Conservation (phyloP, 2,888 invertebrate genomes). For the Caenorhabditis japonica region DNA sequence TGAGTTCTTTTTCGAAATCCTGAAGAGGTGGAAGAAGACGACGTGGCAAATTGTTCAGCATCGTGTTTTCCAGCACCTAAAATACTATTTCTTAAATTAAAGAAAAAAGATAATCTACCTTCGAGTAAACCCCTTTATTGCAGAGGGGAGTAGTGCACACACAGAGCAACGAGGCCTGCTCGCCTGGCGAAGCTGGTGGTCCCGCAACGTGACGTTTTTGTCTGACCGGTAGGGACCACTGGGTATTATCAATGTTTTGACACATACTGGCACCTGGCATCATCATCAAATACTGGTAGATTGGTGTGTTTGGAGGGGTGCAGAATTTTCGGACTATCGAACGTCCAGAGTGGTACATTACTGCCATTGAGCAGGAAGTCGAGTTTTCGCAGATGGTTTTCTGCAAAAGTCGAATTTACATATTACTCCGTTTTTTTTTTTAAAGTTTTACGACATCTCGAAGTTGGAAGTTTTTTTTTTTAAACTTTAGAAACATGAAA, state of each 20-base stretch:
- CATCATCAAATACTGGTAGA: conserved; percentile 72
- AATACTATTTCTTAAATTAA: too few relatives aligned
- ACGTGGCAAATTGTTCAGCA: conserved; percentile 62
- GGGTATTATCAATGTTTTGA: conserved; percentile 69
- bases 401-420: conserved; percentile 22
- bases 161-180: conserved; percentile 61
- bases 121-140: conserved; percentile 63
- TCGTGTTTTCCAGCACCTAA: conserved; percentile 61
- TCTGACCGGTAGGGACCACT: conserved; percentile 13
- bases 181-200: conserved; percentile 49
- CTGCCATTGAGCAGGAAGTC: conserved; percentile 58
- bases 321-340: conserved; percentile 73
- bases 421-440: too few relatives aligned
- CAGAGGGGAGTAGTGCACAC: conserved; percentile 70
- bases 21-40: conserved; percentile 44
- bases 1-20: conserved; percentile 29
- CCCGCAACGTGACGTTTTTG: conserved; percentile 24
- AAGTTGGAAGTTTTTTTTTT: neutral
- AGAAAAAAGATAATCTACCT: too few relatives aligned
- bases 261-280: conserved; percentile 73
- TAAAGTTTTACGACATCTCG: neutral
- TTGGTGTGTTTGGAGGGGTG: conserved; percentile 70
- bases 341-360: conserved; percentile 40
- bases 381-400: conserved; percentile 53
- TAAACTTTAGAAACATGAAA: neutral